Evolutionary conservation across 2,797 vertebrate species (phyloP), one percentile per base, ranked within the genome.

Genomic region (Microctenopoma stevenorrisi): DNA sequence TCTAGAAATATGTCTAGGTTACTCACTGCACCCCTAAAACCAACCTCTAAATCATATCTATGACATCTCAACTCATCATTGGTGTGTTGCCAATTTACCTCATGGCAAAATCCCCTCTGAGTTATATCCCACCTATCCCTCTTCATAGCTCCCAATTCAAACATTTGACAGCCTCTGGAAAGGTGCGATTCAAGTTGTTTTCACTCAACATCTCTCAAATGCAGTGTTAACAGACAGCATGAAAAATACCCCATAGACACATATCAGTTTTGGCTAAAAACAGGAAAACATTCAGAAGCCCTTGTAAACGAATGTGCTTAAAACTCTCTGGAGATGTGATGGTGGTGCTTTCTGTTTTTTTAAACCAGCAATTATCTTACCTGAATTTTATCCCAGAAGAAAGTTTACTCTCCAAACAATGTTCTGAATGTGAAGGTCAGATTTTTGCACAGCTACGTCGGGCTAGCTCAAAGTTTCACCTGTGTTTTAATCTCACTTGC

Each of bases 21-120:
- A 83, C 86, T 88, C 87, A 86, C 88, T 67, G 74, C 91, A 89
- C 85, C 85, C 82, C 82, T 88, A 76, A 86, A 89, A 86, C 83
- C 84, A 76, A 85, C 84, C 88, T 86, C 85, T 89, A 91, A 90
- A 93, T 92, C 91, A 84, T 77, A 83, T 86, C 86, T 64, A 89
- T 83, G 91, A 91, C 88, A 89, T 78, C 56, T 80, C 84, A n/a
- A n/a, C 78, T 76, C 74, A 89, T 89, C 88, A 87, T 90, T 91
- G 91, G 91, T 88, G 82, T 84, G 81, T 77, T 92, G 92, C 92
- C 92, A 92, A 70, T 88, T 86, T 89, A 89, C 89, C 90, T 89
- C 87, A 85, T 81, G 90, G 92, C 89, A 83, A 86, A 84, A 88
- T 91, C 90, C 86, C 91, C 73, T 89, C 82, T 79, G 89, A 88